phyloP scores from a whole-genome alignment of 1,140 invertebrate genomes.

The Acromyrmex echinatior region DNA sequence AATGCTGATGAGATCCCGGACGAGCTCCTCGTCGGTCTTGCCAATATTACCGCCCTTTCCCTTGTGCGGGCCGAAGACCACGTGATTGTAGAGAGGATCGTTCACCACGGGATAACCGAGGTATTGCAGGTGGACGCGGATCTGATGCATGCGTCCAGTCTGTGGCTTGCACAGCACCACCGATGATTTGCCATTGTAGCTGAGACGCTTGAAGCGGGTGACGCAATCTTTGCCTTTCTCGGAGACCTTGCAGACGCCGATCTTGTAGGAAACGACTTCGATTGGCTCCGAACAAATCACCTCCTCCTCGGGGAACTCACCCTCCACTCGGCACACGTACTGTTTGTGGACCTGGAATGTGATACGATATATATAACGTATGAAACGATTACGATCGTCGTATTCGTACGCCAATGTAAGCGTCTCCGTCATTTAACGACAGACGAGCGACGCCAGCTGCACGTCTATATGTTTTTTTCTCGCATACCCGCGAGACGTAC shows the following conservation, averaged over 20 bases:
- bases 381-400: background rate
- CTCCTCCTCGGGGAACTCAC: constrained; percentile 97
- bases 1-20: constrained; percentile 95
- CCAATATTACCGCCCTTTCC: constrained; percentile 97
- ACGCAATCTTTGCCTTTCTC: constrained; percentile 96
- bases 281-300: constrained; percentile 94
- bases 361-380: background rate
- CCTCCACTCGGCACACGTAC: constrained; percentile 98
- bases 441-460: constrained; percentile 25
- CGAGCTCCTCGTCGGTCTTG: constrained; percentile 96
- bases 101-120: constrained; percentile 98
- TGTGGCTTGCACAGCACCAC: constrained; percentile 97
- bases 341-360: constrained; percentile 94
- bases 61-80: constrained; percentile 95
- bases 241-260: constrained; percentile 97
- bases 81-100: constrained; percentile 98
- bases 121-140: constrained; percentile 99
- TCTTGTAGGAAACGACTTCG: constrained; percentile 97
- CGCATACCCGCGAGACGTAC: background rate
- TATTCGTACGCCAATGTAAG: background rate
- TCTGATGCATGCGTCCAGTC: constrained; percentile 99
- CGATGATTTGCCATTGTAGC: constrained; percentile 95
- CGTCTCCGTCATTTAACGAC: background rate
- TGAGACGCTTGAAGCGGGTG: constrained; percentile 96
- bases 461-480: constrained; percentile 13